phyloP scores from a whole-genome alignment of 2,888 invertebrate genomes.

The Sinelater perroti region DNA sequence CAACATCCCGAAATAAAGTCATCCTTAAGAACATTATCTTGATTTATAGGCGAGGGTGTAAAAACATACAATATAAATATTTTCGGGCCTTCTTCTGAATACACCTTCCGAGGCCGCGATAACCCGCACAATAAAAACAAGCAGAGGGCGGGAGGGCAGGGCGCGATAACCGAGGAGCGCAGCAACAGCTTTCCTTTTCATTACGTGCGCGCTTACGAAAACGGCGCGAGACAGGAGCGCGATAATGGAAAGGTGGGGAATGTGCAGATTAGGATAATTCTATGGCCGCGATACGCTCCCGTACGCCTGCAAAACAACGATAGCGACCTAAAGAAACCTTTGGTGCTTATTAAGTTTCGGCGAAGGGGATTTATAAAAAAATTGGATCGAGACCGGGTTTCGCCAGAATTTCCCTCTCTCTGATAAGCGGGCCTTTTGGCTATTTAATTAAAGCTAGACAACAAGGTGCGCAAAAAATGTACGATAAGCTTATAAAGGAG shows the following conservation, averaged over 20 bases:
- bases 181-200: slow-evolving; percentile 19
- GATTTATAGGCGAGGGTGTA: slow-evolving; percentile 27
- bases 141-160: slow-evolving; percentile 14
- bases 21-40: slow-evolving; percentile 26
- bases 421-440: not conserved
- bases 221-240: slow-evolving; percentile 13
- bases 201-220: slow-evolving; percentile 23
- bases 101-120: slow-evolving; percentile 14
- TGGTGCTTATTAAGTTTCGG: slow-evolving; percentile 25
- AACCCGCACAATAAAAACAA: slow-evolving; percentile 28
- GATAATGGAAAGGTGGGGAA: slow-evolving; percentile 31
- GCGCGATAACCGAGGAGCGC: slow-evolving; percentile 20
- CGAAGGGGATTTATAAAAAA: slow-evolving; percentile 15
- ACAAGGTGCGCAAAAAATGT: too few relatives aligned
- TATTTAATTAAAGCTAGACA: too few relatives aligned
- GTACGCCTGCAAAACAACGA: slow-evolving; percentile 30
- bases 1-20: slow-evolving; percentile 18
- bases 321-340: slow-evolving; percentile 27
- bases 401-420: too few relatives aligned
- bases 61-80: slow-evolving; percentile 29
- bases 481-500: too few relatives aligned
- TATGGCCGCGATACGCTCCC: slow-evolving; percentile 27
- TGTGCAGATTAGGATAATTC: slow-evolving; percentile 35
- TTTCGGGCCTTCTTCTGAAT: slow-evolving; percentile 25
- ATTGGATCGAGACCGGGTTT: slow-evolving; percentile 21